Conservation (phyloP, 2,888 invertebrate genomes). For the Neoitamus cyanurus region DNA sequence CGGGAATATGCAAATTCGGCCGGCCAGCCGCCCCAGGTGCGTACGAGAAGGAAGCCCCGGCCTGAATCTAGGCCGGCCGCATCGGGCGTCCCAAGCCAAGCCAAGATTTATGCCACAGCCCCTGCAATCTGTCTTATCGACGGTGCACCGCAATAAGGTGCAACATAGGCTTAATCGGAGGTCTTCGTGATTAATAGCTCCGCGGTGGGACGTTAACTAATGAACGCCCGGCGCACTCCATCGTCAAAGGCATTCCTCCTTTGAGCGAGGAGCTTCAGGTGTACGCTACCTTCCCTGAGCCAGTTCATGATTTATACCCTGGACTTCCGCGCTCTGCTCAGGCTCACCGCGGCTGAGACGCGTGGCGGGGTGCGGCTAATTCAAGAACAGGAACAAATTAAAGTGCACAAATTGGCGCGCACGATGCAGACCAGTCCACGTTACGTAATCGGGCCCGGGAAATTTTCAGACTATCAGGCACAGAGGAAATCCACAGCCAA, state of each 20-base stretch:
- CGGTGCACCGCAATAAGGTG: conserved; percentile 15
- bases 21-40: neutral
- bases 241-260: neutral
- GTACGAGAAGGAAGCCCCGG: neutral
- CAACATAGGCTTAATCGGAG: conserved; percentile 37
- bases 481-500: neutral
- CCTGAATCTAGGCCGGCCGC: neutral
- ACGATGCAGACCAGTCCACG: neutral
- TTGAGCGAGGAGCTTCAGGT: conserved; percentile 26
- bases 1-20: conserved; percentile 27
- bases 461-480: neutral
- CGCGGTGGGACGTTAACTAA: conserved; percentile 49
- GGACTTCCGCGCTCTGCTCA: neutral
- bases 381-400: neutral
- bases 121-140: conserved; percentile 35
- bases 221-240: conserved; percentile 19
- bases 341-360: no score
- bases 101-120: conserved; percentile 35
- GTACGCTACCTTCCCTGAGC: neutral
- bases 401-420: neutral
- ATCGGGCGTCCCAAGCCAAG: neutral
- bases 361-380: no score
- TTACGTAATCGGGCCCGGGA: neutral
- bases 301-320: conserved; percentile 24
- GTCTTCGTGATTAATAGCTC: conserved; percentile 48